phyloP scores from a whole-genome alignment of 2,797 vertebrate genomes.

The Pseudochromis fuscus region DNA sequence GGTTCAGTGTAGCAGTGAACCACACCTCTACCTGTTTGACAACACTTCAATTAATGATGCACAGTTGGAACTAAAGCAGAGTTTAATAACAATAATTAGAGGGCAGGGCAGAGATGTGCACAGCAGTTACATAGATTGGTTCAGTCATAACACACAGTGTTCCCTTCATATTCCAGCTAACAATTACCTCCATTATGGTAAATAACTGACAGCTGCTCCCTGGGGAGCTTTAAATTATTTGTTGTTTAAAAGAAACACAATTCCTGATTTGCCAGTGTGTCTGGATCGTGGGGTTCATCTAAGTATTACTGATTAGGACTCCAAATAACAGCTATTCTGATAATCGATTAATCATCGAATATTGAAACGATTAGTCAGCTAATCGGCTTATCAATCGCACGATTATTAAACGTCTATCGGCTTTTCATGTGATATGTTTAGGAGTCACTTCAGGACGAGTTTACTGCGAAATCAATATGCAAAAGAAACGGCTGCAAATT shows the following conservation, averaged over 20 bases:
- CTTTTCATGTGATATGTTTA: no score
- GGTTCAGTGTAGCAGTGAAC: background rate
- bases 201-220: constrained; percentile 8
- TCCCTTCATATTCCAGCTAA: constrained; percentile 5
- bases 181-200: constrained; percentile 4
- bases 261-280: background rate
- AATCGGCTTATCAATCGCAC: no score
- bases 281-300: background rate
- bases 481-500: background rate
- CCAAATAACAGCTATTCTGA: no score
- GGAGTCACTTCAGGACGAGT: background rate
- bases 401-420: no score
- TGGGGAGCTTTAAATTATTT: constrained; percentile 15
- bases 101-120: background rate
- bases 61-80: background rate
- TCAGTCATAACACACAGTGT: background rate
- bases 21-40: constrained; percentile 17
- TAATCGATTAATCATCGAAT: no score
- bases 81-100: background rate
- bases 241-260: background rate
- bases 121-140: background rate
- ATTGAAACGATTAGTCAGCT: no score
- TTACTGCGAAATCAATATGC: background rate
- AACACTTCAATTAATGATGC: background rate
- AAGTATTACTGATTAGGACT: constrained; percentile 13